Base-by-base conservation (phyloP, 1,140 invertebrate genomes). In the Pseudachorutes palmiensis region DNA sequence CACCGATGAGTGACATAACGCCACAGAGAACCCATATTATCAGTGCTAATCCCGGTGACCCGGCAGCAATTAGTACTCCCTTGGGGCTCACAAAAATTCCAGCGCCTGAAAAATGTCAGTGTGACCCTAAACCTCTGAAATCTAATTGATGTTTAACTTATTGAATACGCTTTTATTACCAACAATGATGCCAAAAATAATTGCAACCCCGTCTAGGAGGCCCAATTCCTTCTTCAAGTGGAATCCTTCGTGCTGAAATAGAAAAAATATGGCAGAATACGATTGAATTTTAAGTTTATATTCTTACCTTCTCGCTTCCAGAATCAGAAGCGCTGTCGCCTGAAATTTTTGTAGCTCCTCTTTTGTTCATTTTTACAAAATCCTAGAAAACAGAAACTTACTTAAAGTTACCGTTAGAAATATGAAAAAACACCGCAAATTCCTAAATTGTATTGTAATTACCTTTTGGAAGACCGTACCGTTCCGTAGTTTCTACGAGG, bases 41-140 rank as follows among this genome's bases (percentile, higher is more conserved):
- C 2, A 98, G 79, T 0, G 92, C 90, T 28, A 90, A 82, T 60
- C 92, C 92, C 19, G 92, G 86, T 48, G 92, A 94, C 2, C 91
- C 90, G 0, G 92, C 88, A 79, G 94, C 86, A 70, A 84, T 77
- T 5, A 98, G 82, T 3, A 98, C 92, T 71, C 95, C 96, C 79
- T 91, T 94, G 0, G 96, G 96, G 0, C 94, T 94, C 49, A 98
- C 89, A 78, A 98, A 98, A 75, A 98, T 98, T 41, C 70, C 67
- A 36, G 69, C 66, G 14, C 51, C 51, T 55, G 51, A 24, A 26
- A 55, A 55, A 55, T 19, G 3, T 16, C 12, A 14, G 24, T 55
- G 12, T 19, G 9, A 14, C 24, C 51, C 24, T 19, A 12, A 55
- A 16, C 5, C 5, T 55, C 51, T 26, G 14, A 55, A 55, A 24